Evolutionary conservation across 2,113 vertebrate species (phyloP).

Genomic region (Perca fluviatilis): DNA sequence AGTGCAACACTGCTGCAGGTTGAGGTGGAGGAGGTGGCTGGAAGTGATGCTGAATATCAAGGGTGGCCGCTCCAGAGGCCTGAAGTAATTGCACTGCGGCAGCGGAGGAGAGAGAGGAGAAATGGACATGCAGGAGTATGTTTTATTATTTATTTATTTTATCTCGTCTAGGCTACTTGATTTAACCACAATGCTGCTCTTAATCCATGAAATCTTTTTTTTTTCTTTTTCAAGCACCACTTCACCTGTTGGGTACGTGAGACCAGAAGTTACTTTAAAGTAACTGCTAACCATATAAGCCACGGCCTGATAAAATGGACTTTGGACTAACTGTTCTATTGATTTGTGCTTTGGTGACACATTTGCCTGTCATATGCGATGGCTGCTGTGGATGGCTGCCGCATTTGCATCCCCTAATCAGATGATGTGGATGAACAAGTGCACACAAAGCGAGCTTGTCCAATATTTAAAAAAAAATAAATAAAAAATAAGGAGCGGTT

Average conservation of each 20-base stretch:
- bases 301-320: conserved; percentile 18
- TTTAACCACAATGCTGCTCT: conserved; percentile 6
- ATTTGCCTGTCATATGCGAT: neutral
- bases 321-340: conserved; percentile 15
- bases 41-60: conserved; percentile 67
- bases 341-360: conserved; percentile 18
- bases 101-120: conserved; percentile 23
- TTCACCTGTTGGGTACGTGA: conserved; percentile 8
- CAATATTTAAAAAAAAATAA: conserved; percentile 63
- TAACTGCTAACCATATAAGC: conserved; percentile 28
- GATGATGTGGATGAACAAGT: conserved; percentile 7
- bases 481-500: conserved; percentile 12
- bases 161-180: neutral
- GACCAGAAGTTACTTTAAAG: conserved; percentile 43
- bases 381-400: neutral
- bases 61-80: conserved; percentile 51
- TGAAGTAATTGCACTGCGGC: conserved; percentile 71
- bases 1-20: conserved; percentile 50
- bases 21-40: conserved; percentile 49
- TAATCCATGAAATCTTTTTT: conserved; percentile 28
- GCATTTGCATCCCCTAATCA: conserved; percentile 65
- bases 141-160: neutral
- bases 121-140: conserved; percentile 22
- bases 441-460: conserved; percentile 56
- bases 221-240: conserved; percentile 37